Percentiles rank a stretch among this genome's conserved stretches.
Conservation (phyloP, 2,888 invertebrate genomes). For the Eilema caniola region DNA sequence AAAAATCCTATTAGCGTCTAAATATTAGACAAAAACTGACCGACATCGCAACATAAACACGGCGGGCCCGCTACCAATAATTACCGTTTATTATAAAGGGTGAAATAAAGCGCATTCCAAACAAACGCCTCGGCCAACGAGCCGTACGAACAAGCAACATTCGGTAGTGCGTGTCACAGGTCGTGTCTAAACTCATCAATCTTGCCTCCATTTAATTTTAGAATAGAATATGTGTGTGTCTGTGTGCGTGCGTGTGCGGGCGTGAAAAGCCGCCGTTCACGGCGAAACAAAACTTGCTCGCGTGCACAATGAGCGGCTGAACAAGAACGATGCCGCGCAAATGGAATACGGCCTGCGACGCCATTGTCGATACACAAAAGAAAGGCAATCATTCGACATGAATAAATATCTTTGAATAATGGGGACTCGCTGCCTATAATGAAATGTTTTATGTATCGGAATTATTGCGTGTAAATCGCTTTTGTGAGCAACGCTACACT, state of each 20-base stretch:
- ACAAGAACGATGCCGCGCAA: constrained; percentile 72
- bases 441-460: constrained; percentile 84
- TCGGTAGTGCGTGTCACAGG: constrained; percentile 86
- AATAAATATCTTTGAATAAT: constrained; percentile 87
- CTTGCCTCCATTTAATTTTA: constrained; percentile 82
- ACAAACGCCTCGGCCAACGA: constrained; percentile 54
- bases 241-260: constrained; percentile 48
- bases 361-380: constrained; percentile 85
- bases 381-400: constrained; percentile 87
- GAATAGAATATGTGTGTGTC: constrained; percentile 68
- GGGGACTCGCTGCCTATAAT: constrained; percentile 78
- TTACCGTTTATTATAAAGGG: constrained; percentile 80
- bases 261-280: constrained; percentile 69
- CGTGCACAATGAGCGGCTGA: constrained; percentile 76
- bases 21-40: constrained; percentile 74
- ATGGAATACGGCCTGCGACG: constrained; percentile 79
- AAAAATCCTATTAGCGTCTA: constrained; percentile 81
- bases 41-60: constrained; percentile 68
- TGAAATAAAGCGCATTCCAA: constrained; percentile 80
- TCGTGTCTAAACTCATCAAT: constrained; percentile 85
- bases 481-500: constrained; percentile 66
- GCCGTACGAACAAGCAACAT: constrained; percentile 59
- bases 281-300: constrained; percentile 77
- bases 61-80: constrained; percentile 73
- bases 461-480: constrained; percentile 81